Evolutionary conservation across 2,888 invertebrate species (phyloP), one percentile per base, ranked within the genome.

Genomic region (Gasteruption jaculator): DNA sequence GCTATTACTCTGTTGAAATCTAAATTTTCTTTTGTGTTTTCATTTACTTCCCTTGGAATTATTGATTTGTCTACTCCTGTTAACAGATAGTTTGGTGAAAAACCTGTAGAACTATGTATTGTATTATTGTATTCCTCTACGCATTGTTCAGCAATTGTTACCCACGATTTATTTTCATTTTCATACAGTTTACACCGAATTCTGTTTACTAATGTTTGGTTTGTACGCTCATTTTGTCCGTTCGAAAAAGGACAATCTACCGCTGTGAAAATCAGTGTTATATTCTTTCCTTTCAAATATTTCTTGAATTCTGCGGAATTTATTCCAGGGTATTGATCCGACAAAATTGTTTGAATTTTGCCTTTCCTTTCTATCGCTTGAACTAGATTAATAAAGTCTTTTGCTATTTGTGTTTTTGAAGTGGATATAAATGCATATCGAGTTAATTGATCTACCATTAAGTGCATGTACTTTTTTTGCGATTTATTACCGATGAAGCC

Each of bases 111-210:
- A n/a, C n/a, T n/a, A n/a, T n/a, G n/a, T n/a, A n/a, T n/a, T n/a
- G n/a, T n/a, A n/a, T n/a, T n/a, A n/a, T n/a, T n/a, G n/a, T n/a
- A n/a, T n/a, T n/a, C n/a, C n/a, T n/a, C n/a, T n/a, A n/a, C n/a
- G n/a, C n/a, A n/a, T n/a, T n/a, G n/a, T 19, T 52, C 34, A 30
- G 60, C 59, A 42, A 61, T 43, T 10, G 33, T 45, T 25, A 56
- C 41, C 60, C 59, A 61, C 21, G 59, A 34, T 33, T 38, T 36
- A 11, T 53, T 45, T 48, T 51, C 47, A 10, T 49, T 46, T 31
- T 56, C 51, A 41, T 47, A 52, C 20, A 57, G 57, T 49, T 57
- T 58, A 37, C 58, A 61, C 41, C 58, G 45, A 36, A 61, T 58
- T 48, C 50, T 51, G 29, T 59, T 61, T 3, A 58, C 45, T 22